Evolutionary conservation across 2,113 vertebrate species (phyloP), one percentile per base, ranked within the genome.

Genomic region (Xerus inauris): DNA sequence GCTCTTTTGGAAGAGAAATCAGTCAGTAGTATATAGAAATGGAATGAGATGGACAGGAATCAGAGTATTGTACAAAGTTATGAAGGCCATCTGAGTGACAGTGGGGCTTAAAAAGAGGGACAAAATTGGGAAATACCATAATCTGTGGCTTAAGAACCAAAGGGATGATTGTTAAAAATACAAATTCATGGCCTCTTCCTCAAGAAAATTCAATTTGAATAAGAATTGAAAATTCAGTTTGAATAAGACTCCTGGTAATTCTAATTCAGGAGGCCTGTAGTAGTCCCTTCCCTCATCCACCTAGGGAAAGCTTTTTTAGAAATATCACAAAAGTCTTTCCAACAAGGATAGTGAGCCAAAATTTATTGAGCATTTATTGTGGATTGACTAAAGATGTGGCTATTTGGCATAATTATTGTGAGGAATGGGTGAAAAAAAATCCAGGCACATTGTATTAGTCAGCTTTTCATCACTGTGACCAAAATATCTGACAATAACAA

Each of bases 221-320:
- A n/a, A n/a, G n/a, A n/a, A n/a, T n/a, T n/a, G n/a, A n/a, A n/a
- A n/a, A n/a, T n/a, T n/a, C n/a, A n/a, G n/a, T 32, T 76, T 92
- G n/a, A 92, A 49, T 86, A 76, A 86, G 57, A 20, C 54, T 89
- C n/a, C 67, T 57, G 81, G 26, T 85, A n/a, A 75, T 89, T 86
- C 35, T 75, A 38, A n/a, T 5, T 11, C 72, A 49, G 35, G n/a
- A 47, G 5, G 6, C 71, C 45, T 86, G 2, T 13, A 49, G 49
- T 82, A 64, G 59, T 51, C 5, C 38, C 32, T 85, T 69, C 77
- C 24, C 4, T 65, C 28, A 65, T 64, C 26, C 8, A 49, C 38
- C 13, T 77, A 49, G n/a, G 65, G 30, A 64, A 77, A 38, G 40
- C n/a, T 69, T 62, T 49, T 71, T 79, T 82, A 42, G 64, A 72